Evolutionary conservation across 1,140 invertebrate species (phyloP), one percentile per base, ranked within the genome.

Genomic region (Trichogramma pretiosum): DNA sequence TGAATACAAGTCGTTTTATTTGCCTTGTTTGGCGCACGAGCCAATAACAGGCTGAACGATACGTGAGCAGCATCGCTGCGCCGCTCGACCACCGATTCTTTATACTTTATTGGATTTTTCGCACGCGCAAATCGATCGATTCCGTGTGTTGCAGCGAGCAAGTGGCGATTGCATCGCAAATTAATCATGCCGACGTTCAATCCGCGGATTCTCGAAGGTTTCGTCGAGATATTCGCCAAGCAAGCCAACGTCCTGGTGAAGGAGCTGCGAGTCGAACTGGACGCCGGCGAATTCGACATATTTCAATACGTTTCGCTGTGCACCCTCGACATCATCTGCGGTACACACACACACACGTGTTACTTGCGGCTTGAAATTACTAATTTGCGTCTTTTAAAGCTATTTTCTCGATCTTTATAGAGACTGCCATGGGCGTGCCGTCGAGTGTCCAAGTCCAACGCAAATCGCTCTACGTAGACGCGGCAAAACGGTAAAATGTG

Each of bases 171-270:
- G 2, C 72, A 85, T 48, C 70, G 87, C 8, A 83, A 82, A 59
- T 61, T 87, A 17, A 67, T 89, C 4, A 80, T 83, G 3, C 85
- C 87, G 7, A 78, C 85, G 10, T 89, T 89, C 62, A 82, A 87
- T 65, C 83, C 83, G 55, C 77, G 77, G 51, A 83, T 89, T 46
- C 68, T 89, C 9, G 79, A 87, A 55, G 76, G 82, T 43, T 89
- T 87, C 60, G 61, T 87, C 2, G 74, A 77, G 8, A 74, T 85
- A 8, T 85, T 89, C 56, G 81, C 82, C 37, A 71, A 79, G 46
- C 81, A 88, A 59, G 70, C 75, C 5, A 54, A 68, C 11, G 68
- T 80, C 17, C 63, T 89, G 48, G 64, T 77, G 0, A 47, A 75
- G 11, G 71, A 77, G 48, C 62, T 89, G 42, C 61, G 54, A 55